Conservation (phyloP, 2,888 invertebrate species). For the Neoitamus cyanurus region DNA sequence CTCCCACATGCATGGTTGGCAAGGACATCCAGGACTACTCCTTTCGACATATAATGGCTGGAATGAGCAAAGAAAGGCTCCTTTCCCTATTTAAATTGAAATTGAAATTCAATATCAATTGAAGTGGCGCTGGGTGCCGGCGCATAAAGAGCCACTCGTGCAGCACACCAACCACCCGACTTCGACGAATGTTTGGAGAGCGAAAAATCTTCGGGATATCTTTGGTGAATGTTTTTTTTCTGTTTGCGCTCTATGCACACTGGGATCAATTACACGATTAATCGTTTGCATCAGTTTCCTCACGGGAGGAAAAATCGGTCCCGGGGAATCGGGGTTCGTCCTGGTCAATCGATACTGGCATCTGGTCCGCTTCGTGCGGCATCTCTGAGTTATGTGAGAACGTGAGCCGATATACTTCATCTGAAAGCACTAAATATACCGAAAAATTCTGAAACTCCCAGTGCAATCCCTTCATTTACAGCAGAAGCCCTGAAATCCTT, state of each 20-base stretch:
- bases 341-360: not conserved
- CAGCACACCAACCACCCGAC: not conserved
- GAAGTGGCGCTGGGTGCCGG: not conserved
- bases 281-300: conserved; percentile 27
- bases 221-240: not conserved
- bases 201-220: not conserved
- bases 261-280: conserved; percentile 23
- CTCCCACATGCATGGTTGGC: not conserved
- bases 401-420: not conserved
- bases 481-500: not conserved
- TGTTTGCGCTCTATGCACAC: not conserved
- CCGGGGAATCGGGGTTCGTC: not conserved
- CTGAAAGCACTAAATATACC: not conserved
- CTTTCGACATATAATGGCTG: not conserved
- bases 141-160: not conserved
- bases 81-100: conserved; percentile 36
- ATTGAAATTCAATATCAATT: conserved; percentile 42
- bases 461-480: not conserved
- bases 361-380: not conserved
- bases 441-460: conserved; percentile 4
- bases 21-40: not conserved
- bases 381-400: not conserved
- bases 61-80: conserved; percentile 30
- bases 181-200: not conserved
- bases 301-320: not conserved